Evolutionary conservation across 2,888 invertebrate species (phyloP).

Genomic region (Scaptomyza polygonia): DNA sequence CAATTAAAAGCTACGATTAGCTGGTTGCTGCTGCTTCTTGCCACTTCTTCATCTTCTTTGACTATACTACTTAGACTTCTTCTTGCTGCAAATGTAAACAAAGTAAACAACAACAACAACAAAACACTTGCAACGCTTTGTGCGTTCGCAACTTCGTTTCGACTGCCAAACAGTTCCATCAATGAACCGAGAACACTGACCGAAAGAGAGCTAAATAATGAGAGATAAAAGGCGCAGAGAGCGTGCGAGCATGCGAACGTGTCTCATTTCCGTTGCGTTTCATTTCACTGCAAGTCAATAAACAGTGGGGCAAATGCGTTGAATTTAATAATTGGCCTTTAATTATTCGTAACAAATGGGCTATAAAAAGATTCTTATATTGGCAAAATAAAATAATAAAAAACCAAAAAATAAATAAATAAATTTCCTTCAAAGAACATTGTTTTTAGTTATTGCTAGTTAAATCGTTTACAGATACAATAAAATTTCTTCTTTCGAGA

Average conservation of each 20-base stretch:
- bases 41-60: too few species aligned
- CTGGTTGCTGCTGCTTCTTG: conserved; percentile 11
- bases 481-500: too few species aligned
- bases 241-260: conserved; percentile 5
- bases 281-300: conserved; percentile 48
- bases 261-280: conserved; percentile 69
- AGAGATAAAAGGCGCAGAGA: conserved; percentile 14
- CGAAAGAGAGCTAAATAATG: not conserved
- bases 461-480: too few species aligned
- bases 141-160: conserved; percentile 54
- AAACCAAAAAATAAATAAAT: too few species aligned
- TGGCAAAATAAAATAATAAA: too few species aligned
- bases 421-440: too few species aligned
- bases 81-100: conserved; percentile 44
- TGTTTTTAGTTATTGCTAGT: too few species aligned
- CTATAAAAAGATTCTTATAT: too few species aligned
- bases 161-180: conserved; percentile 64
- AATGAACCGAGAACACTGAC: conserved; percentile 53
- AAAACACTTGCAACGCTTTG: conserved; percentile 52
- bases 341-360: too few species aligned
- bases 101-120: conserved; percentile 28
- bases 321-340: too few species aligned
- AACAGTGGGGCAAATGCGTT: conserved; percentile 26
- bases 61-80: too few species aligned
- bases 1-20: conserved; percentile 59